These are phyloP conservation scores for Ammodytes marinus DNA, from an alignment of 2,113 vertebrate species.

Conservation along the genomic window DNA sequence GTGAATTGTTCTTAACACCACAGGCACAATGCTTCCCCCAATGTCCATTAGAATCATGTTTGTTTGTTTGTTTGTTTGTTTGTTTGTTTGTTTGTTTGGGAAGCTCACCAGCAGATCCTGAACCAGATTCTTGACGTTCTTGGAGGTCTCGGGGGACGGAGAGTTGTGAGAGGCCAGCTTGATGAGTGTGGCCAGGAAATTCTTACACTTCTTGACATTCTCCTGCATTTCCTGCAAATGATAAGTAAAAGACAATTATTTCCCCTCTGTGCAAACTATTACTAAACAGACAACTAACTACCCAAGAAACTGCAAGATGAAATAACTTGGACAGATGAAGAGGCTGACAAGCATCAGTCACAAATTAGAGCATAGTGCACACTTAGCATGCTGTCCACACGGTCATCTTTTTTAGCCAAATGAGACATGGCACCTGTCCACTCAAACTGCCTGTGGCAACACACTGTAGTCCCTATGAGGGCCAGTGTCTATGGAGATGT, in stretches of 20 bases:
- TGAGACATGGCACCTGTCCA: constrained; percentile 51
- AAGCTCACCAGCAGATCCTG: constrained; percentile 91
- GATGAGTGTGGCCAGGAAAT: constrained; percentile 91
- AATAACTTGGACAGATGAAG: neutral
- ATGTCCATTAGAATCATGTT: neutral
- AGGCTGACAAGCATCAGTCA: constrained; percentile 34
- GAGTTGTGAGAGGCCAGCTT: constrained; percentile 92
- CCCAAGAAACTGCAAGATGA: neutral
- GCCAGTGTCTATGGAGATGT: constrained; percentile 2
- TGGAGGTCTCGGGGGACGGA: constrained; percentile 89
- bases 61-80: neutral
- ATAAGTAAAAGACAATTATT: neutral
- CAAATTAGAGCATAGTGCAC: constrained; percentile 20
- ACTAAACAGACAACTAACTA: neutral
- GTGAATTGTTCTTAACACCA: neutral
- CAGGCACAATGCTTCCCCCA: neutral
- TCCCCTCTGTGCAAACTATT: neutral
- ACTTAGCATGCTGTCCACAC: constrained; percentile 15
- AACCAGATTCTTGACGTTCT: constrained; percentile 91
- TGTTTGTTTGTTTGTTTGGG: constrained; percentile 1
- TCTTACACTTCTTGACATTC: constrained; percentile 94
- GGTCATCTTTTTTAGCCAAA: constrained; percentile 41
- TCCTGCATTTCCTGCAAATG: constrained; percentile 91
- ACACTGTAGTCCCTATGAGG: constrained; percentile 2
- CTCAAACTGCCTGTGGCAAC: constrained; percentile 29